Percentiles rank a stretch among this genome's conserved stretches.
Evolutionary conservation across 2,888 invertebrate genomes (phyloP).

Genomic region (Rhagophthalmus giganteus): DNA sequence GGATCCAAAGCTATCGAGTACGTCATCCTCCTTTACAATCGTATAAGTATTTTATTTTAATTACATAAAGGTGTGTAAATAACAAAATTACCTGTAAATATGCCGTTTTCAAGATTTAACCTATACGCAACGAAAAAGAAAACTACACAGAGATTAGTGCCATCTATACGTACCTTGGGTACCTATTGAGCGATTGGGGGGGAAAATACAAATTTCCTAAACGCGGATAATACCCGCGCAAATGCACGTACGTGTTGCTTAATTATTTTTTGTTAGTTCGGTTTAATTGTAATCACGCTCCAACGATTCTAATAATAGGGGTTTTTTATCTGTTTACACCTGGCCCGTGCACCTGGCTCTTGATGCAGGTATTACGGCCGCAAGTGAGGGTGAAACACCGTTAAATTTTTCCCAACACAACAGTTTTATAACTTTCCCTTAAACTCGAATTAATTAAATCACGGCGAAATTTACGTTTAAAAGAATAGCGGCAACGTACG

Average conservation of each 20-base stretch:
- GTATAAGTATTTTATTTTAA: background rate
- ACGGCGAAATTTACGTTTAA: background rate
- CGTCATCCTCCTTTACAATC: constrained; percentile 19
- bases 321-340: constrained; percentile 35
- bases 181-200: too few relatives aligned
- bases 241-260: too few relatives aligned
- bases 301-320: constrained; percentile 28
- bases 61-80: too few relatives aligned
- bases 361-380: constrained; percentile 25
- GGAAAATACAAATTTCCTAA: too few relatives aligned
- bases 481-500: background rate
- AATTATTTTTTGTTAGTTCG: constrained; percentile 1
- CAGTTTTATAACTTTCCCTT: background rate
- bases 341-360: constrained; percentile 35
- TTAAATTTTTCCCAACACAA: constrained; percentile 24
- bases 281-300: constrained; percentile 20
- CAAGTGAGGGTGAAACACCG: constrained; percentile 26
- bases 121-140: too few relatives aligned
- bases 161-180: too few relatives aligned
- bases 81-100: too few relatives aligned
- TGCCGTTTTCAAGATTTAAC: too few relatives aligned
- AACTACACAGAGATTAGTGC: background rate
- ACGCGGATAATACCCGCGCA: too few relatives aligned
- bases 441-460: background rate
- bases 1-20: constrained; percentile 40